Conservation (phyloP, 2,797 vertebrate species). For the Glossophaga mutica region DNA sequence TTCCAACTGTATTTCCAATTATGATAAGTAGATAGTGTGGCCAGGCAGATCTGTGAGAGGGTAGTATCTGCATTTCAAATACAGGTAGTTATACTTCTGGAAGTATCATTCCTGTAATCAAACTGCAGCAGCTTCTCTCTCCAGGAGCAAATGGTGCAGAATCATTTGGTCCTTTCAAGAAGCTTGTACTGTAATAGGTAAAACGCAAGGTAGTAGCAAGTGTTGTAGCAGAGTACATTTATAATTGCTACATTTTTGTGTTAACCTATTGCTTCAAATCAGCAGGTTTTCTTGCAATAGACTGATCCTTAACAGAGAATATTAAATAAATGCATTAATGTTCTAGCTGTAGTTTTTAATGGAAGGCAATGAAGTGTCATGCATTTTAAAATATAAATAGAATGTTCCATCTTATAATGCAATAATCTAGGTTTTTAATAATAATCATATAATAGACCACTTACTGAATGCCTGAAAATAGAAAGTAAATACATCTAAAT, state of each 20-base stretch:
- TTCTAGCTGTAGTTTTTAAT: not conserved
- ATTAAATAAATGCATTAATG: constrained; percentile 40
- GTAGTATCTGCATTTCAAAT: not conserved
- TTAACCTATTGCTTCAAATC: constrained; percentile 41
- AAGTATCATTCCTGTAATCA: constrained; percentile 11
- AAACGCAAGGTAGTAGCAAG: not conserved
- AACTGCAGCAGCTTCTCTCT: not conserved
- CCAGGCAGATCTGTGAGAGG: not conserved
- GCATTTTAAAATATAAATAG: not conserved
- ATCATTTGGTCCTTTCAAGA: constrained; percentile 38
- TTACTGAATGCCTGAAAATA: constrained; percentile 12
- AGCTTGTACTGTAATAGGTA: constrained; percentile 15
- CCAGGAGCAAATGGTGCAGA: not conserved
- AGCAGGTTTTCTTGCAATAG: constrained; percentile 47
- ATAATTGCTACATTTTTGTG: constrained; percentile 24
- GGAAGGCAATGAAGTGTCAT: not conserved
- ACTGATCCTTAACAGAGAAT: constrained; percentile 24
- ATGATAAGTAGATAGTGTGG: not conserved
- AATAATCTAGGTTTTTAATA: constrained; percentile 1
- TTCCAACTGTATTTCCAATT: not conserved
- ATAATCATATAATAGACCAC: constrained; percentile 1
- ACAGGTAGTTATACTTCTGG: not conserved
- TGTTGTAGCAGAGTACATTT: not conserved
- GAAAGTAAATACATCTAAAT: not conserved
- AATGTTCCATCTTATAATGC: not conserved